A percentile compares a stretch with the other conserved stretches of the same genome.
These are phyloP conservation scores for Dromius quadrimaculatus DNA, from an alignment of 2,888 invertebrate genomes.

Conservation along the genomic window DNA sequence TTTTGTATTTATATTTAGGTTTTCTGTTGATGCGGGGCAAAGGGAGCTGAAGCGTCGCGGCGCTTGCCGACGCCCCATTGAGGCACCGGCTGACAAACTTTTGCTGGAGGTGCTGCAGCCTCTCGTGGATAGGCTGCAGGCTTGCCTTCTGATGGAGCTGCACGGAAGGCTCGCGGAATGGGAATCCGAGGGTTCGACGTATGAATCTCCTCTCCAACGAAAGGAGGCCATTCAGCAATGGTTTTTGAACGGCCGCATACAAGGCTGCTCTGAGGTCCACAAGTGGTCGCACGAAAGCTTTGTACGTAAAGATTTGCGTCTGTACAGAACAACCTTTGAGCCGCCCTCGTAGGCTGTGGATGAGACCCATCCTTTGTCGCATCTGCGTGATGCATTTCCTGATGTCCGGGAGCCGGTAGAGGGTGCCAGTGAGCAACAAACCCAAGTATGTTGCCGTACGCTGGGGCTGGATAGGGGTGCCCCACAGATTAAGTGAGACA, in stretches of 20 bases:
- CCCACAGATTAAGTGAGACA: not conserved
- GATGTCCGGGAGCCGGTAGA: not conserved
- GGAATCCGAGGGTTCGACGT: not conserved
- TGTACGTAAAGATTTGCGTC: not conserved
- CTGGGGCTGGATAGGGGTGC: not conserved
- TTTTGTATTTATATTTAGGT: not conserved
- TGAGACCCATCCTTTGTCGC: not conserved
- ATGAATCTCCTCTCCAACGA: not conserved
- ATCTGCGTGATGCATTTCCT: not conserved
- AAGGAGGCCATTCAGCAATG: not conserved
- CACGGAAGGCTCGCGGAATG: not conserved
- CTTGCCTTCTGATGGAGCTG: not conserved
- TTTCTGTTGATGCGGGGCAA: not conserved
- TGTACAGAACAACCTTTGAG: not conserved
- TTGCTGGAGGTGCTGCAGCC: not conserved
- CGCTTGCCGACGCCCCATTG: not conserved
- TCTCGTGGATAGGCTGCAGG: not conserved
- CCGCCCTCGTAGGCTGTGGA: not conserved
- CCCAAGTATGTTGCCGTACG: too few relatives aligned
- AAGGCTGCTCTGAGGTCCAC: not conserved
- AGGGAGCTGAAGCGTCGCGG: not conserved
- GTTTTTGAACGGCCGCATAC: not conserved
- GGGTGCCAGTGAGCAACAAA: not conserved
- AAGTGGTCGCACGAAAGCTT: conserved; percentile 16
- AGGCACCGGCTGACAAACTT: not conserved